Percentiles rank a stretch among this genome's conserved stretches.
Conservation (phyloP, 2,888 invertebrate genomes). For the Tachystola acroxantha region DNA sequence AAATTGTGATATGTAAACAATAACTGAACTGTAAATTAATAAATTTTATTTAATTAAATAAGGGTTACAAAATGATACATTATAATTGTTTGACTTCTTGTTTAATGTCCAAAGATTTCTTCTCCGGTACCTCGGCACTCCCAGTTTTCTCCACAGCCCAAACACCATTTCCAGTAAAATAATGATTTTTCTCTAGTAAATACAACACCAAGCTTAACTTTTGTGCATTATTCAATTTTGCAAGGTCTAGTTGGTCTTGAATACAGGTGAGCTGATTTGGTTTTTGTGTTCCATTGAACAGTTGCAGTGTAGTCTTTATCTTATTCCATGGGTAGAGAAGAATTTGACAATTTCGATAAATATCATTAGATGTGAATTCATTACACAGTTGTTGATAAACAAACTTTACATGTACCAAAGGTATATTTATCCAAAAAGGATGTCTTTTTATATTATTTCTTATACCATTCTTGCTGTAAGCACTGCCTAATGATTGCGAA, state of each 20-base stretch:
- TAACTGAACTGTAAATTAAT: too few species aligned
- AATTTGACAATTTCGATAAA: slow-evolving; percentile 61
- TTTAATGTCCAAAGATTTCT: too few species aligned
- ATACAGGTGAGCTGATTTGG: slow-evolving; percentile 14
- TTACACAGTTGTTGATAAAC: slow-evolving; percentile 46
- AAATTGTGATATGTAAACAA: too few species aligned
- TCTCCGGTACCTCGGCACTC: slow-evolving; percentile 7
- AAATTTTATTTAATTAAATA: neutral
- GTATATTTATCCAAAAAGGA: slow-evolving; percentile 68
- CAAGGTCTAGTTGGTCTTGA: slow-evolving; percentile 39
- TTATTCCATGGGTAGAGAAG: slow-evolving; percentile 68
- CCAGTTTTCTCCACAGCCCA: slow-evolving; percentile 61
- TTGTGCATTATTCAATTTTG: slow-evolving; percentile 44
- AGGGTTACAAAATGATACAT: too few species aligned
- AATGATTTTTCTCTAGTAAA: slow-evolving; percentile 63
- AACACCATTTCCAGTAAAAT: slow-evolving; percentile 69
- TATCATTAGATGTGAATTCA: slow-evolving; percentile 47
- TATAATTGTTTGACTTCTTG: neutral
- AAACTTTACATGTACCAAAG: slow-evolving; percentile 56
- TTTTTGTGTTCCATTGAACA: slow-evolving; percentile 22
- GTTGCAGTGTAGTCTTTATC: slow-evolving; percentile 38
- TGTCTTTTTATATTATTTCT: slow-evolving; percentile 49
- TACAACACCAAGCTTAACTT: slow-evolving; percentile 61
- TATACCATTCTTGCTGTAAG: slow-evolving; percentile 37
- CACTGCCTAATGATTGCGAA: slow-evolving; percentile 42